A percentile compares a stretch with the other conserved stretches of the same genome.
Conservation (phyloP, 2,888 invertebrate genomes). For the Anorthoa munda region DNA sequence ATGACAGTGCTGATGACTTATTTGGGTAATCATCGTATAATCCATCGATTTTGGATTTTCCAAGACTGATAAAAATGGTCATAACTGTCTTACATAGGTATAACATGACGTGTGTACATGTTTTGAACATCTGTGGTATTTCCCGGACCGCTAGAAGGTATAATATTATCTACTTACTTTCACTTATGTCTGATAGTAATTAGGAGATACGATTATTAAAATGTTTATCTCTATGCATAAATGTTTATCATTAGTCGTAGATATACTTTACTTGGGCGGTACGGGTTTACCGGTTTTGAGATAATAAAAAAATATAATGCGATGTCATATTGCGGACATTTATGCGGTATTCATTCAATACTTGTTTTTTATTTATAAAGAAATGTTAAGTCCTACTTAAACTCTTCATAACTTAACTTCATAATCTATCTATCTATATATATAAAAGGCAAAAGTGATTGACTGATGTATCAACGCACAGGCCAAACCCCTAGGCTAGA, state of each 20-base stretch:
- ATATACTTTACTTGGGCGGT: background rate
- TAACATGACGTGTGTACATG: no score
- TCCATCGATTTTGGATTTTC: slow-evolving; percentile 9
- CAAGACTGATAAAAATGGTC: background rate
- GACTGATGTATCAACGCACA: no score
- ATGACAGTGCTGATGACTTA: background rate
- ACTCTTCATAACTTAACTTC: background rate
- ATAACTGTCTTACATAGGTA: no score
- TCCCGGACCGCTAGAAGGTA: no score
- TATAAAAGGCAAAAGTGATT: no score
- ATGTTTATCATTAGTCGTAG: slow-evolving; percentile 17
- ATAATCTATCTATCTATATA: no score
- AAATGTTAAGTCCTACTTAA: no score
- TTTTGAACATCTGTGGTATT: background rate
- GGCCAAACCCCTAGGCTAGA: no score
- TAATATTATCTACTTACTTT: no score
- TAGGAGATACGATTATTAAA: slow-evolving; percentile 2
- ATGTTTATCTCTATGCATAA: slow-evolving; percentile 20
- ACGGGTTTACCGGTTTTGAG: background rate
- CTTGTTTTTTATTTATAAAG: background rate
- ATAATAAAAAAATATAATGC: background rate
- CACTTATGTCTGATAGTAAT: background rate
- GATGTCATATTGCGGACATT: background rate
- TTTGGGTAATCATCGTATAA: background rate
- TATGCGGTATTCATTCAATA: background rate